Evolutionary conservation across 2,888 invertebrate species (phyloP).

Genomic region (Unio pictorum): DNA sequence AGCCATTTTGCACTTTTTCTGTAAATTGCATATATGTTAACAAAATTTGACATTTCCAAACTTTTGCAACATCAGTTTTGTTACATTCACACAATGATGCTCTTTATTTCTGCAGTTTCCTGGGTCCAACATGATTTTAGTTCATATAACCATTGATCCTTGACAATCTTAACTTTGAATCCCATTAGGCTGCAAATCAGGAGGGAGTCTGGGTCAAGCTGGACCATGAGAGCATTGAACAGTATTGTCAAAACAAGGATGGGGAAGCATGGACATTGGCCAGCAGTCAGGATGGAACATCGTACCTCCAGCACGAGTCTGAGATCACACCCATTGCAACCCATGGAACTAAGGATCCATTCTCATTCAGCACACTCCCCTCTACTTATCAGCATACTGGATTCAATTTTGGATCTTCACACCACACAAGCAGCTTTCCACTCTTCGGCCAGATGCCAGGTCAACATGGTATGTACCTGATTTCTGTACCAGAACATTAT

Average conservation of each 20-base stretch:
- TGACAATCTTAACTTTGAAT: neutral
- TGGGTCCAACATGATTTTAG: too few relatives aligned
- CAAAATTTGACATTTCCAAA: too few relatives aligned
- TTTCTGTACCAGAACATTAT: too few relatives aligned
- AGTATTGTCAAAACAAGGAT: slow-evolving; percentile 80
- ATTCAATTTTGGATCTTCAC: slow-evolving; percentile 75
- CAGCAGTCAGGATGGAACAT: slow-evolving; percentile 77
- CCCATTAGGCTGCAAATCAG: slow-evolving; percentile 85
- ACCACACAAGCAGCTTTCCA: neutral
- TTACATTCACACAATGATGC: too few relatives aligned
- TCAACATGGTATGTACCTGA: too few relatives aligned
- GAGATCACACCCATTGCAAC: slow-evolving; percentile 61
- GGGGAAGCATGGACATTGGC: slow-evolving; percentile 83
- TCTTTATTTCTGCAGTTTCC: too few relatives aligned
- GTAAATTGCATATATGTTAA: too few relatives aligned
- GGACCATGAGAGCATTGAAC: slow-evolving; percentile 80
- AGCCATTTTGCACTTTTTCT: too few relatives aligned
- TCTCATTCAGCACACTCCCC: slow-evolving; percentile 55
- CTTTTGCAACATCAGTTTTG: too few relatives aligned
- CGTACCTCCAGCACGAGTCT: slow-evolving; percentile 78
- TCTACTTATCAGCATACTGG: slow-evolving; percentile 70
- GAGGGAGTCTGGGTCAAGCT: slow-evolving; percentile 96
- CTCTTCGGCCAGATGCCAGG: too few relatives aligned
- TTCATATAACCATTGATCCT: too few relatives aligned
- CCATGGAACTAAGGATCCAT: slow-evolving; percentile 49